phyloP scores from a whole-genome alignment of 1,140 invertebrate species.

The Drosophila malerkotliana region DNA sequence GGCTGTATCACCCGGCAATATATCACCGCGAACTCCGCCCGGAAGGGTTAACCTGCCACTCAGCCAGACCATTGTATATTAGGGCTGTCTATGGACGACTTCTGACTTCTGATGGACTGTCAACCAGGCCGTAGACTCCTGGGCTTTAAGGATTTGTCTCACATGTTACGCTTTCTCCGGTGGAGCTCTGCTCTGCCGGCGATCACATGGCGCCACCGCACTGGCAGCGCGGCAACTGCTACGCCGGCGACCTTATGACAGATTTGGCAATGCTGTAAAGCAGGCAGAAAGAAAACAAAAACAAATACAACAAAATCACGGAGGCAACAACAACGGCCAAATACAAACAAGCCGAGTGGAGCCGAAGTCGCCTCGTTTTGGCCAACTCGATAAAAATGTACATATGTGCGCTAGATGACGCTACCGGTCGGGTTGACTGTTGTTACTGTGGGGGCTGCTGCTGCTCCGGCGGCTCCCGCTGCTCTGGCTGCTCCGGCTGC shows the following conservation, averaged over 20 bases:
- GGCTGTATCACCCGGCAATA: conserved; percentile 37
- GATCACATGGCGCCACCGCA: conserved; percentile 38
- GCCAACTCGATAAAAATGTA: conserved; percentile 71
- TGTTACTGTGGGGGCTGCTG: conserved; percentile 22
- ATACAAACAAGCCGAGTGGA: conserved; percentile 11
- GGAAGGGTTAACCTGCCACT: conserved; percentile 2
- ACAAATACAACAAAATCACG: conserved; percentile 9
- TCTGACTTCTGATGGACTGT: conserved; percentile 34
- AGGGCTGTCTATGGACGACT: conserved; percentile 14
- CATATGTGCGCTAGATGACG: conserved; percentile 80
- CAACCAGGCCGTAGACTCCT: background rate
- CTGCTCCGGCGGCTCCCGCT: background rate
- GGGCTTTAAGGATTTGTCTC: conserved; percentile 17
- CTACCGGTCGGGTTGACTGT: conserved; percentile 52
- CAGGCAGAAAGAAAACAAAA: conserved; percentile 15
- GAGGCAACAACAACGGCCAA: conserved; percentile 38
- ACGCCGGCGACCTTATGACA: conserved; percentile 53
- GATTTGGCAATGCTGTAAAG: conserved; percentile 62
- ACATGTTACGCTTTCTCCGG: conserved; percentile 20
- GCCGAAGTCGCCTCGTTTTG: conserved; percentile 60
- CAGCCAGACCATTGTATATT: background rate
- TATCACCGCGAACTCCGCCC: conserved; percentile 18
- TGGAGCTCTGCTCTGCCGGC: conserved; percentile 7
- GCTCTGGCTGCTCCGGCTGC: conserved; percentile 26
- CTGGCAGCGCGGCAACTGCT: conserved; percentile 38